Conservation (phyloP, 2,797 vertebrate genomes). For the Streptopelia turtur region DNA sequence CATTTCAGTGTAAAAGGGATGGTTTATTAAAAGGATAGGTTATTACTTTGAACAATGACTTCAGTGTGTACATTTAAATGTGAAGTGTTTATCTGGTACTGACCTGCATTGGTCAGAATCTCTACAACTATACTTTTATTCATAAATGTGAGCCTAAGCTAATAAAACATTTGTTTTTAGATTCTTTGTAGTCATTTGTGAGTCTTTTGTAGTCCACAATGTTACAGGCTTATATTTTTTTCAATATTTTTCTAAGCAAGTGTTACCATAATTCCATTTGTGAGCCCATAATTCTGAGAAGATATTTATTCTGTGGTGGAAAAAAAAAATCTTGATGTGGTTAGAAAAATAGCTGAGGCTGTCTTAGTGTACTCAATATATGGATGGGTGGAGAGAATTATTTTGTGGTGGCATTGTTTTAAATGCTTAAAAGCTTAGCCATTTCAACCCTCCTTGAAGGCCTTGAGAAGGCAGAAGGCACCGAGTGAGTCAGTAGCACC, state of each 20-base stretch:
- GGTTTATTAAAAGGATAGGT: conserved; percentile 60
- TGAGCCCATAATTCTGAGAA: neutral
- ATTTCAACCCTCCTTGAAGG: neutral
- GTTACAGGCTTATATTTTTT: accelerated
- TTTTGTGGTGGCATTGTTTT: neutral
- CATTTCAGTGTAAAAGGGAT: conserved; percentile 25
- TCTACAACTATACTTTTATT: neutral
- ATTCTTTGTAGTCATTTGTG: neutral
- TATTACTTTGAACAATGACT: conserved; percentile 54
- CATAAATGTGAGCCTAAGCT: neutral
- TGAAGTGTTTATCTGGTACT: conserved; percentile 25
- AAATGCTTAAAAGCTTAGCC: neutral
- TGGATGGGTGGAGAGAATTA: neutral
- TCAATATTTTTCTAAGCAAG: neutral
- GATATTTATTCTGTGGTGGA: neutral
- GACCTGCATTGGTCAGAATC: neutral
- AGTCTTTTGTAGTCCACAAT: neutral
- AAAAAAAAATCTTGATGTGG: neutral
- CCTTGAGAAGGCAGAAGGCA: neutral
- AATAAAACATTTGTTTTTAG: neutral
- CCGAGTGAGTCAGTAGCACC: neutral
- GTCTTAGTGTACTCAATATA: neutral
- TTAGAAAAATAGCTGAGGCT: neutral
- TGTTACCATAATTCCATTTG: neutral
- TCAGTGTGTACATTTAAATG: neutral